phyloP scores from a whole-genome alignment of 2,797 vertebrate genomes.

The Cuculus canorus region DNA sequence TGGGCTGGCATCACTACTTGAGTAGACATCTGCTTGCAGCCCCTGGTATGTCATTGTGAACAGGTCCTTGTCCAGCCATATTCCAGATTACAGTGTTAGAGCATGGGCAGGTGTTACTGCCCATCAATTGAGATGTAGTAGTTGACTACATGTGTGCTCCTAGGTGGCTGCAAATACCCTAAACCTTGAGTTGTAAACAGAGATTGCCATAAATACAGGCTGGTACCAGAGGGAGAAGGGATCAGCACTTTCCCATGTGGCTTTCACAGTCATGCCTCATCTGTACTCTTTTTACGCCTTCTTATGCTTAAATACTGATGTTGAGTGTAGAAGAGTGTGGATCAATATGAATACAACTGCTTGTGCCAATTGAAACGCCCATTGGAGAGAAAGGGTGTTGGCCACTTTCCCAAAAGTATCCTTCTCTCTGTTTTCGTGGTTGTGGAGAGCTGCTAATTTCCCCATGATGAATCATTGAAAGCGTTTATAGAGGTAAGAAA shows the following conservation, averaged over 20 bases:
- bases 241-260: not conserved
- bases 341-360: not conserved
- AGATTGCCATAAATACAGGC: not conserved
- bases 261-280: not conserved
- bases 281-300: not conserved
- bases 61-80: not conserved
- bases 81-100: not conserved
- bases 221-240: not conserved
- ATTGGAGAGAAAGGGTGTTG: not conserved
- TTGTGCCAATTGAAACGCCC: constrained; percentile 4
- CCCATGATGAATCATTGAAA: not conserved
- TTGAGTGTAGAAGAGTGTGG: not conserved
- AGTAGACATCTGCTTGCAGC: not conserved
- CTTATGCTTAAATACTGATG: not conserved
- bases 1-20: not conserved
- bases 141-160: not conserved
- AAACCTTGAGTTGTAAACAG: not conserved
- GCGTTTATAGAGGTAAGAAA: constrained; percentile 10
- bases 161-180: not conserved
- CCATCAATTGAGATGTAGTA: not conserved
- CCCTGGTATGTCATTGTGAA: not conserved
- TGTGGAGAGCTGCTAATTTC: constrained; percentile 25
- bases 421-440: constrained; percentile 1
- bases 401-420: not conserved
- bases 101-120: fast-evolving